Percentiles rank a stretch among this genome's conserved stretches.
These are phyloP conservation scores for Crocallis elinguaria DNA, from an alignment of 2,888 invertebrate genomes.

Conservation along the genomic window DNA sequence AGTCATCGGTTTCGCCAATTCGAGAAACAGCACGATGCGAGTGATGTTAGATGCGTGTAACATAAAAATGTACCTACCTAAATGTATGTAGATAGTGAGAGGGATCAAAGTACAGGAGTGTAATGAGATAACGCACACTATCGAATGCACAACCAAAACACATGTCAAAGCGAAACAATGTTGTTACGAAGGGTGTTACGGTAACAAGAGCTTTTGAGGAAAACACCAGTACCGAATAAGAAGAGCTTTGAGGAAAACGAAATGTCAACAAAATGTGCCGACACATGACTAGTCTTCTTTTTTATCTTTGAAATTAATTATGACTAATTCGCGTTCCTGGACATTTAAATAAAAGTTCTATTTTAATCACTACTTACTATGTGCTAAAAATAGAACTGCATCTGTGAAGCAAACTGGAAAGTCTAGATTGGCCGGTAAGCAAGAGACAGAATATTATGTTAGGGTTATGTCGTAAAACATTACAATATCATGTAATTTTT, in stretches of 20 bases:
- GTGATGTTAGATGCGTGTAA: neutral
- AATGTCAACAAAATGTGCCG: neutral
- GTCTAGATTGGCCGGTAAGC: conserved; percentile 24
- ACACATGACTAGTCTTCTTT: neutral
- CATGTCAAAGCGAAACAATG: conserved; percentile 22
- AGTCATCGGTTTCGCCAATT: neutral
- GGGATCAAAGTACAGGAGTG: conserved; percentile 63
- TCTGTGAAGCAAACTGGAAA: conserved; percentile 44
- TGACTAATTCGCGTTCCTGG: neutral
- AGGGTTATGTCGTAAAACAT: conserved; percentile 13
- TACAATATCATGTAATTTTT: neutral
- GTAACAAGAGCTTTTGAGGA: conserved; percentile 10
- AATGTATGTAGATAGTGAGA: conserved; percentile 41
- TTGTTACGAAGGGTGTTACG: neutral
- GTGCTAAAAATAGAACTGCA: conserved; percentile 52
- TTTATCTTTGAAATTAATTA: neutral
- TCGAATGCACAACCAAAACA: conserved; percentile 48
- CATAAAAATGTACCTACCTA: neutral
- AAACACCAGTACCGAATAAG: conserved; percentile 1
- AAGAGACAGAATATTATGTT: conserved; percentile 18
- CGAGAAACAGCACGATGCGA: neutral
- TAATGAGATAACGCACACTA: conserved; percentile 53
- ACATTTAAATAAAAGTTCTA: conserved; percentile 21
- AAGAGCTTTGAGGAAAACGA: neutral
- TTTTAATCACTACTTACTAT: conserved; percentile 27